Percentiles rank a stretch among this genome's conserved stretches.
Evolutionary conservation across 1,140 invertebrate genomes (phyloP).

Genomic region (Solenopsis invicta): DNA sequence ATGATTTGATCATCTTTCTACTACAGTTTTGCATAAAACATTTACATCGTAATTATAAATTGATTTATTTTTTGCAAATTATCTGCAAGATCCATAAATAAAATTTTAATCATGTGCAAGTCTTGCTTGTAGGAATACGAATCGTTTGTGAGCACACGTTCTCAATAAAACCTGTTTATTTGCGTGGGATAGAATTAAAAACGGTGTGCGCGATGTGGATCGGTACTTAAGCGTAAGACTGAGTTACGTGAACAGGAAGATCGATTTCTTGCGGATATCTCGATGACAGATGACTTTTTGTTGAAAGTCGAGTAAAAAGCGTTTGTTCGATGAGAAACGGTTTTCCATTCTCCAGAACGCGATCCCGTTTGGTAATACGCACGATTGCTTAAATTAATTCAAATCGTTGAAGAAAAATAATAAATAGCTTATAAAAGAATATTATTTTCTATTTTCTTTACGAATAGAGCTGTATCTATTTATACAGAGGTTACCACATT

Average conservation of each 20-base stretch:
- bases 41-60: not conserved
- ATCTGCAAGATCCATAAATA: conserved; percentile 38
- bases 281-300: conserved; percentile 30
- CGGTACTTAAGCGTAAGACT: not conserved
- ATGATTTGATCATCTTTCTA: not conserved
- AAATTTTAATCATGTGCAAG: not conserved
- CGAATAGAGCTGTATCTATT: not conserved
- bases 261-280: conserved; percentile 25
- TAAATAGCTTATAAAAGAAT: not conserved
- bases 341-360: conserved; percentile 18
- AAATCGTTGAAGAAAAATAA: not conserved
- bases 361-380: conserved; percentile 39
- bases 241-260: conserved; percentile 1
- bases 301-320: conserved; percentile 16
- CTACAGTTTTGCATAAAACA: not conserved
- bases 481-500: not conserved
- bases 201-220: not conserved
- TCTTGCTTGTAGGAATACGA: conserved; percentile 11
- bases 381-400: conserved; percentile 1
- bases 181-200: conserved; percentile 36
- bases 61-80: not conserved
- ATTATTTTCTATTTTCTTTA: not conserved
- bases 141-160: not conserved
- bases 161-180: conserved; percentile 30
- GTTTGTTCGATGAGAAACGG: conserved; percentile 8